Evolutionary conservation across 2,797 vertebrate genomes (phyloP), one percentile per base, ranked within the genome.

Genomic region (Hoplostethus atlanticus): DNA sequence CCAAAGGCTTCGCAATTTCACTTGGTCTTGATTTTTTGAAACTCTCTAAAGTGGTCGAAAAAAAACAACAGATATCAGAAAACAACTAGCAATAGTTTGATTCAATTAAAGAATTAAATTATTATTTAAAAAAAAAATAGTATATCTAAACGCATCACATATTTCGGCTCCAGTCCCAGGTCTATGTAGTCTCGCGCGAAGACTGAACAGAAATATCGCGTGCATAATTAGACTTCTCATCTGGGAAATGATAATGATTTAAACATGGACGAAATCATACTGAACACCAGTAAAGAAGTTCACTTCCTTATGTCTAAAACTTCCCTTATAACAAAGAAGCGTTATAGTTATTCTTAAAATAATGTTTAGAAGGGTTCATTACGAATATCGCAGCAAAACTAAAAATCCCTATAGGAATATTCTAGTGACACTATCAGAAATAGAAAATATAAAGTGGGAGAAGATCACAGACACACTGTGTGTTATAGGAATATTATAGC

Each of bases 191-290:
- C 67, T 70, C 3, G 10, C 42, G 25, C 58, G 52, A 58, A 55
- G 59, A 68, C 60, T 57, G 15, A 70, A 30, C 60, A 54, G 66
- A 63, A 77, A 56, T 48, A 30, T 15, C 44, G 55, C 70, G 68
- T 80, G 75, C 79, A 77, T 76, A 80, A 87, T 87, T 79, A 75
- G 44, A 40, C 65, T 47, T 40, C 52, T 82, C 51, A 46, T 77
- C 71, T 64, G 55, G 52, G 71, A 71, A 34, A 34, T 34, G 34
- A 34, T 34, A 34, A 34, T 48, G 57, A 76, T 21, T 72, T 64
- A 58, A 79, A 76, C 44, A 71, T 34, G 34, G 34, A 34, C 34
- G 6, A 34, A 34, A 34, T 5, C 34, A 1, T 34, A 34, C 34
- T 68, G 52, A 46, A 57, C n/a, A 51, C 2, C 34, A 34, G 56